Evolutionary conservation across 1,140 invertebrate species (phyloP).

Genomic region (Cataglyphis hispanica): DNA sequence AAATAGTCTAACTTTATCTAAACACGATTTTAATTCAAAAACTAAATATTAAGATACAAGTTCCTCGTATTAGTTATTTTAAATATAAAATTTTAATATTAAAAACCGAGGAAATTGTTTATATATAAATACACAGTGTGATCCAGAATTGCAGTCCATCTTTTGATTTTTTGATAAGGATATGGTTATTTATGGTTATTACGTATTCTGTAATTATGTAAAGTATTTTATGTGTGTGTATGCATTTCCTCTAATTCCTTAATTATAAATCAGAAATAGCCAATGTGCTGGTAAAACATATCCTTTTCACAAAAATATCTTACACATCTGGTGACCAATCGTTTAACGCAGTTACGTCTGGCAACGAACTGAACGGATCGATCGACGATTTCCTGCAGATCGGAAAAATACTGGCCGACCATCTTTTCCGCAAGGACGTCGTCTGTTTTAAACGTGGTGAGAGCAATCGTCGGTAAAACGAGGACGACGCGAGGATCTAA

Average conservation of each 20-base stretch:
- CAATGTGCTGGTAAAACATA: neutral
- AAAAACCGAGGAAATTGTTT: neutral
- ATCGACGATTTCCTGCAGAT: conserved; percentile 18
- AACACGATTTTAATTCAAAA: neutral
- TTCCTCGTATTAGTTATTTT: neutral
- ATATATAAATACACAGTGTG: neutral
- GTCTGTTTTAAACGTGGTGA: conserved; percentile 34
- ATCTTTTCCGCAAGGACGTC: conserved; percentile 27
- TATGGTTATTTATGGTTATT: neutral
- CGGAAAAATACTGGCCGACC: neutral
- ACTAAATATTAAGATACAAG: neutral
- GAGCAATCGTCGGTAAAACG: conserved; percentile 34
- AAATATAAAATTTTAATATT: neutral
- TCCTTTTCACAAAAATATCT: conserved; percentile 1
- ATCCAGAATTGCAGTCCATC: neutral
- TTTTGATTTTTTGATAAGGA: neutral
- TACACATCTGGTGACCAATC: conserved; percentile 36
- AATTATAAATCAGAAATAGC: conserved; percentile 16
- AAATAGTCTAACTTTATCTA: neutral
- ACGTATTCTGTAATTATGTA: too few species aligned
- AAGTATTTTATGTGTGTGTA: too few species aligned
- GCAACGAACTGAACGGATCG: conserved; percentile 5
- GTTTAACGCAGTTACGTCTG: neutral
- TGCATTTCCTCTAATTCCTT: neutral
- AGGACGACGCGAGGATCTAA: neutral